Percentiles rank a stretch among this genome's conserved stretches.
Evolutionary conservation across 2,113 vertebrate genomes (phyloP).

Genomic region (Syngnathus scovelli): DNA sequence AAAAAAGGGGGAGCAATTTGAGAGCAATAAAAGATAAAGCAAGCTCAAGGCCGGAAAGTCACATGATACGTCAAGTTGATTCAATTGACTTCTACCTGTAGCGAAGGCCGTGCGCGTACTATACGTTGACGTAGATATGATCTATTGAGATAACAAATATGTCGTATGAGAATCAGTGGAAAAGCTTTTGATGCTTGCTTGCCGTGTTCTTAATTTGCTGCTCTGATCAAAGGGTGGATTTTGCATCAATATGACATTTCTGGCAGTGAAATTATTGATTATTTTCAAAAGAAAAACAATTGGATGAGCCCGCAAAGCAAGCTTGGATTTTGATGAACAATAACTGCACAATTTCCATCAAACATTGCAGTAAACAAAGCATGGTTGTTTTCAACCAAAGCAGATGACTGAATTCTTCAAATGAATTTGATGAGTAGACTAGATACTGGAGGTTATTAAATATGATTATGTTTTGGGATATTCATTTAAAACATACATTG

Average conservation of each 20-base stretch:
- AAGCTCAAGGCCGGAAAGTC: conserved; percentile 29
- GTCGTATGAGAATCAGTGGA: conserved; percentile 20
- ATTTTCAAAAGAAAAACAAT: background rate
- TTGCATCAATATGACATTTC: background rate
- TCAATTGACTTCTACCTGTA: conserved; percentile 24
- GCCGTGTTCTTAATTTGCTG: conserved; percentile 15
- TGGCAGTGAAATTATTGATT: background rate
- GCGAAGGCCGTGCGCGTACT: conserved; percentile 45
- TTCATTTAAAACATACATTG: too few species aligned
- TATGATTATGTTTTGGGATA: too few species aligned
- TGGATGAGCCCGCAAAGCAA: background rate
- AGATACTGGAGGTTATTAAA: too few species aligned
- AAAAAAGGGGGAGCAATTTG: conserved; percentile 4
- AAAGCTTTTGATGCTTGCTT: conserved; percentile 30
- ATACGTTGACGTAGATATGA: conserved; percentile 26
- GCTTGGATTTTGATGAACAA: background rate
- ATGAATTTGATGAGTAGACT: background rate
- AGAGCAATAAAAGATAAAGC: background rate
- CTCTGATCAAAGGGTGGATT: conserved; percentile 20
- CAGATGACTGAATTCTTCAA: background rate
- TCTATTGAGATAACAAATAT: conserved; percentile 30
- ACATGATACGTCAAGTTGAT: conserved; percentile 5
- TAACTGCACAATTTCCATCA: background rate
- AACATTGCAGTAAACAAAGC: background rate
- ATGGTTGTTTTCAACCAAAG: background rate